Evolutionary conservation across 1,140 invertebrate genomes (phyloP).

Genomic region (Gryon sp.): DNA sequence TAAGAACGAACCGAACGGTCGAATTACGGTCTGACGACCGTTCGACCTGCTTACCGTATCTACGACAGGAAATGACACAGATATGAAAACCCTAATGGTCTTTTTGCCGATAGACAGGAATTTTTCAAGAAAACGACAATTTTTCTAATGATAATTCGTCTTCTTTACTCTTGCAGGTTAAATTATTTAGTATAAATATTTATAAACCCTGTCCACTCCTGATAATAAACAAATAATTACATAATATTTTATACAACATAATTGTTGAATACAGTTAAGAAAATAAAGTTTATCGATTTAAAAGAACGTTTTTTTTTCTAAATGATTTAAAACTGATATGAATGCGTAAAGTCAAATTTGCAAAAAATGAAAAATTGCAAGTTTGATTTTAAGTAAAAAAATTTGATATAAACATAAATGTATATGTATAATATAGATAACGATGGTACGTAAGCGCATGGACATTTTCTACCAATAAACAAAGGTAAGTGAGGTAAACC

Average conservation of each 20-base stretch:
- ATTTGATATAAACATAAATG: too few species aligned
- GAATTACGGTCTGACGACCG: constrained; percentile 65
- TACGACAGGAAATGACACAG: constrained; percentile 65
- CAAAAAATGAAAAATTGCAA: too few species aligned
- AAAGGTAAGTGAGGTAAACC: constrained; percentile 63
- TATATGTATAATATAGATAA: constrained; percentile 50
- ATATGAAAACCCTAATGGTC: constrained; percentile 62
- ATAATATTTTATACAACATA: too few species aligned
- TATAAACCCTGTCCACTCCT: too few species aligned
- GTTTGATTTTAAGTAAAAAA: constrained; percentile 41
- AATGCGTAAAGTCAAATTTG: too few species aligned
- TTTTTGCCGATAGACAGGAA: constrained; percentile 53
- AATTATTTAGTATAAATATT: too few species aligned
- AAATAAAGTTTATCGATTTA: constrained; percentile 29
- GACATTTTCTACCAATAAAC: constrained; percentile 60
- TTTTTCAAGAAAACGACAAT: constrained; percentile 37
- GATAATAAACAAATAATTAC: too few species aligned
- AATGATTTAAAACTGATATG: too few species aligned
- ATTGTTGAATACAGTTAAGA: not conserved
- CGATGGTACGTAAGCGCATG: constrained; percentile 49
- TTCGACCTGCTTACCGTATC: constrained; percentile 65
- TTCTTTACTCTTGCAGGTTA: not conserved
- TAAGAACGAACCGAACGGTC: constrained; percentile 60
- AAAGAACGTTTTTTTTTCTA: too few species aligned
- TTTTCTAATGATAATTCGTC: constrained; percentile 31